Conservation (phyloP, 2,888 invertebrate genomes). For the Octonoba sinensis region DNA sequence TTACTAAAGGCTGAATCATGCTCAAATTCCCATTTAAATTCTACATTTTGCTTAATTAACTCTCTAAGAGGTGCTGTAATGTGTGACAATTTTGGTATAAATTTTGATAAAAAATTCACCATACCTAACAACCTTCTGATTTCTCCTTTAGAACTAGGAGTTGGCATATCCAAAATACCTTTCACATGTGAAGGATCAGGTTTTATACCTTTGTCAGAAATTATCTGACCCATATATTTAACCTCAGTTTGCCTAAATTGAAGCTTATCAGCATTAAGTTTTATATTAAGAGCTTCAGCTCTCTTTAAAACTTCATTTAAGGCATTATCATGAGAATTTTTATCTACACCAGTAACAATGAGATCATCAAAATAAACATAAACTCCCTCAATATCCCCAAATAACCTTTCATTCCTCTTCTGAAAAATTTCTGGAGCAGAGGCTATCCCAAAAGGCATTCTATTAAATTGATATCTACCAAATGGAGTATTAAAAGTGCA, state of each 20-base stretch:
- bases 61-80: conserved; percentile 4
- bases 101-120: conserved; percentile 24
- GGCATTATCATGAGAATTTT: neutral
- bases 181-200: neutral
- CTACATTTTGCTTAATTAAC: conserved; percentile 1
- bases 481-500: conserved; percentile 41
- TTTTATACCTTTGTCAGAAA: conserved; percentile 4
- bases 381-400: conserved; percentile 21
- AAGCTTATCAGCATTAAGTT: conserved; percentile 21
- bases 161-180: conserved; percentile 14
- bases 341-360: neutral
- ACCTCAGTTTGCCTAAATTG: neutral
- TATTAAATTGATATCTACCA: conserved; percentile 33
- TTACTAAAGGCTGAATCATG: neutral
- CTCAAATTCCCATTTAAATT: conserved; percentile 8
- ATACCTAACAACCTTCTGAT: conserved; percentile 19
- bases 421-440: conserved; percentile 25
- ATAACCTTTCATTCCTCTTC: conserved; percentile 16
- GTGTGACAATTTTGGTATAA: neutral
- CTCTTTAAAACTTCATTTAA: conserved; percentile 6
- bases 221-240: conserved; percentile 5
- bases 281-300: neutral
- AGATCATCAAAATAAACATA: conserved; percentile 28
- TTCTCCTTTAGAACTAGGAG: neutral
- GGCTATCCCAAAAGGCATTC: conserved; percentile 32